Evolutionary conservation across 2,113 vertebrate genomes (phyloP), one percentile per base, ranked within the genome.

Genomic region (Crotalus tigris): DNA sequence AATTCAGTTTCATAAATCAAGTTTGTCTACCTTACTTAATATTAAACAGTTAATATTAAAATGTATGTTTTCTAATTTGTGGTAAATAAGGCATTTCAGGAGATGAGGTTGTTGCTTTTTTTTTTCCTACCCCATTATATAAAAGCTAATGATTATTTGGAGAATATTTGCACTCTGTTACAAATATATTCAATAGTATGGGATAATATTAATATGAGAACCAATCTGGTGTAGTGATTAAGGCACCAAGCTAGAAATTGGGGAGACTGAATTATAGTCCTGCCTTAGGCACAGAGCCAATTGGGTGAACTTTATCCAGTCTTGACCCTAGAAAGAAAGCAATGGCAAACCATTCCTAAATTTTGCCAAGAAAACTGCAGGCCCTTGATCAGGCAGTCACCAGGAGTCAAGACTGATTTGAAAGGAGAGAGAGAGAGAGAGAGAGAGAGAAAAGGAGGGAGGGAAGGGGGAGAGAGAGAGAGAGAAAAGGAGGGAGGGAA

Each of bases 91-190:
- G 54, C 26, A n/a, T 5, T n/a, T 87, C 13, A 86, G 11, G 17
- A 49, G 29, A 51, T 39, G 57, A 64, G 51, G 53, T 81, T 92
- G 26, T n/a, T 53, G 17, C 7, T 44, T 75, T 92, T 92, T 92
- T 92, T 11, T 93, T 59, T 61, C 10, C 10, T 58, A 19, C 3
- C 2, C 93, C 92, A 89, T 90, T 21, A 1, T 0, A n/a, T 26
- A 64, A 57, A 81, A 61, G 93, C 17, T 55, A 0, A 0, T 91
- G 64, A 86, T 75, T 51, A 33, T 4, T 7, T 21, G 51, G 29
- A 39, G 54, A 58, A 5, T 44, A 33, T 94, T 94, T 64, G 10
- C 92, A 17, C 88, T 95, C 85, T 53, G 92, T 88, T 39, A 94
- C 91, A 55, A 44, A 39, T 88, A 94, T 53, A 54, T 29, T n/a